Conservation (phyloP, 2,888 invertebrate genomes). For the Tinea pellionella region DNA sequence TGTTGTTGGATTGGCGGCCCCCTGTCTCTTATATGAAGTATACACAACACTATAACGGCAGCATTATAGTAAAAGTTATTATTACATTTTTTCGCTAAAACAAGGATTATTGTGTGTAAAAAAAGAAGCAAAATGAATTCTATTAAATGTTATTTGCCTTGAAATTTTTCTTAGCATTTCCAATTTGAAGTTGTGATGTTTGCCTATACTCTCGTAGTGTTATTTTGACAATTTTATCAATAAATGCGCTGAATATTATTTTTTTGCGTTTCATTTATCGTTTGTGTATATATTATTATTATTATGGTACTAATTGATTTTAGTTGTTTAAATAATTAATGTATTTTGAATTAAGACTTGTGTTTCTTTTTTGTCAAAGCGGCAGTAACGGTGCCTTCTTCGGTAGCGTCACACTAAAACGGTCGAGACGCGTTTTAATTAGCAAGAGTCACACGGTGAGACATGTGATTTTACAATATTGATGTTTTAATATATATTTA, state of each 20-base stretch:
- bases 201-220: slow-evolving; percentile 64
- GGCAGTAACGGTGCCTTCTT: neutral
- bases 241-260: slow-evolving; percentile 58
- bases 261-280: slow-evolving; percentile 4
- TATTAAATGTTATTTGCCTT: slow-evolving; percentile 50
- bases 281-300: neutral
- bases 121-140: slow-evolving; percentile 22
- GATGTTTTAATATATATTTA: neutral
- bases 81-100: neutral
- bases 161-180: slow-evolving; percentile 59
- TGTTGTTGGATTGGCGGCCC: slow-evolving; percentile 70
- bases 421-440: neutral
- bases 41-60: neutral
- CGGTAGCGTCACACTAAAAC: neutral
- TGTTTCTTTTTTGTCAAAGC: neutral
- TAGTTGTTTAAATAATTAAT: no score
- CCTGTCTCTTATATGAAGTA: slow-evolving; percentile 38
- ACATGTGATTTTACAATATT: neutral
- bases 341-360: no score
- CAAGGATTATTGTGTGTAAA: slow-evolving; percentile 44
- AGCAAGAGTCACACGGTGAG: neutral
- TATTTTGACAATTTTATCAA: slow-evolving; percentile 67
- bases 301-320: no score
- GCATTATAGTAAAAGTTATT: neutral
- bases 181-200: slow-evolving; percentile 63